Evolutionary conservation across 2,888 invertebrate genomes (phyloP).

Genomic region (Galerucella nymphaeae): DNA sequence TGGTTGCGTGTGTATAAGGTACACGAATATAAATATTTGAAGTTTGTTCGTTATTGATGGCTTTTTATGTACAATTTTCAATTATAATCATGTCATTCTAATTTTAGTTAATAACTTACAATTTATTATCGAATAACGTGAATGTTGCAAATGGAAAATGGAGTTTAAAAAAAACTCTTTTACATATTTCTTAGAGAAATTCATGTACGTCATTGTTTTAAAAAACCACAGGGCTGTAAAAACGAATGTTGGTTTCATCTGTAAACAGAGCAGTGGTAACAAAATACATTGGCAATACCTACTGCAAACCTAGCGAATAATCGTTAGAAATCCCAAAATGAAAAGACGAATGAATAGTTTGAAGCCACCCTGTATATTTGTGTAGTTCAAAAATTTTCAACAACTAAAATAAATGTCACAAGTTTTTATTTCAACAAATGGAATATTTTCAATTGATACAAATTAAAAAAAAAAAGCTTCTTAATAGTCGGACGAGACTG

Average conservation of each 20-base stretch:
- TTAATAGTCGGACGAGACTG: background rate
- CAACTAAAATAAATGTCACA: too few species aligned
- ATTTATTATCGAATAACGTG: slow-evolving; percentile 20
- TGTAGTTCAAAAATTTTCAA: too few species aligned
- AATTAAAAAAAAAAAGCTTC: background rate
- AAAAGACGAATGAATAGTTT: too few species aligned
- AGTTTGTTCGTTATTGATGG: slow-evolving; percentile 41
- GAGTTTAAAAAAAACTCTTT: background rate
- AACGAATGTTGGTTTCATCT: too few species aligned
- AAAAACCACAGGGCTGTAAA: background rate
- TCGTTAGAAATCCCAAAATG: too few species aligned
- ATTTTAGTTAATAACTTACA: slow-evolving; percentile 24
- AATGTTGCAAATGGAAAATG: background rate
- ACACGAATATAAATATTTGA: slow-evolving; percentile 43
- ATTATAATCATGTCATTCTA: slow-evolving; percentile 41
- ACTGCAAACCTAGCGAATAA: too few species aligned
- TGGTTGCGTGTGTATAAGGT: slow-evolving; percentile 33
- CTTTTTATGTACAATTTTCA: slow-evolving; percentile 41
- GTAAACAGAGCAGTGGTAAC: too few species aligned
- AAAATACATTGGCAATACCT: too few species aligned
- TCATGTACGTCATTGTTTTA: background rate
- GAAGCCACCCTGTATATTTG: too few species aligned
- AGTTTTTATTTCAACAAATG: too few species aligned
- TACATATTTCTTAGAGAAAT: background rate
- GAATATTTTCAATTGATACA: too few species aligned